Evolutionary conservation across 2,797 vertebrate species (phyloP).

Genomic region (Lycodopsis pacificus): DNA sequence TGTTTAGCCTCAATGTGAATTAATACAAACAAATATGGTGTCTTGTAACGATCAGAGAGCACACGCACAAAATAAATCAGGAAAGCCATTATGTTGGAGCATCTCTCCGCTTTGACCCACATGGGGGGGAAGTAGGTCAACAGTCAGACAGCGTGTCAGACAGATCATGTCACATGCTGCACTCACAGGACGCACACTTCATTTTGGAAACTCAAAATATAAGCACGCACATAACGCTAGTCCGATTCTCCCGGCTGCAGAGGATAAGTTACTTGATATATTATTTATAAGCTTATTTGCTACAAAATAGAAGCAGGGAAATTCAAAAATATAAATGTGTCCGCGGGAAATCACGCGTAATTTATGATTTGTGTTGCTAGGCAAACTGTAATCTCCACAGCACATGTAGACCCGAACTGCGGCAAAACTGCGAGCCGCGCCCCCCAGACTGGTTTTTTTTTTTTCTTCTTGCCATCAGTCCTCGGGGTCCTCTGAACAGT

Average conservation of each 20-base stretch:
- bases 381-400: constrained; percentile 72
- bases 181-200: constrained; percentile 63
- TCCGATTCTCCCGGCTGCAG: constrained; percentile 3
- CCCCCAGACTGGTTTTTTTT: constrained; percentile 75
- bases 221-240: constrained; percentile 33
- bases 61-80: constrained; percentile 4
- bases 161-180: constrained; percentile 79
- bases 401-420: constrained; percentile 81
- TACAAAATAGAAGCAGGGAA: not conserved
- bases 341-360: not conserved
- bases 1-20: not conserved
- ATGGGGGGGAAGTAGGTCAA: constrained; percentile 82
- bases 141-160: constrained; percentile 81
- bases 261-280: not conserved
- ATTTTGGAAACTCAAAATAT: constrained; percentile 58
- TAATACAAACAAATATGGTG: constrained; percentile 1
- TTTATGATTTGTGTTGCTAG: constrained; percentile 78
- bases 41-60: constrained; percentile 12
- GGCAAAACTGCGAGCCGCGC: constrained; percentile 85
- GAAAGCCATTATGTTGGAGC: constrained; percentile 44
- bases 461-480: constrained; percentile 75
- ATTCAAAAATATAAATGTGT: not conserved
- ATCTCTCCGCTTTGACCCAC: constrained; percentile 75
- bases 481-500: constrained; percentile 78
- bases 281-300: not conserved